phyloP scores from a whole-genome alignment of 1,140 invertebrate genomes.

The Akabosia matsudoensis region DNA sequence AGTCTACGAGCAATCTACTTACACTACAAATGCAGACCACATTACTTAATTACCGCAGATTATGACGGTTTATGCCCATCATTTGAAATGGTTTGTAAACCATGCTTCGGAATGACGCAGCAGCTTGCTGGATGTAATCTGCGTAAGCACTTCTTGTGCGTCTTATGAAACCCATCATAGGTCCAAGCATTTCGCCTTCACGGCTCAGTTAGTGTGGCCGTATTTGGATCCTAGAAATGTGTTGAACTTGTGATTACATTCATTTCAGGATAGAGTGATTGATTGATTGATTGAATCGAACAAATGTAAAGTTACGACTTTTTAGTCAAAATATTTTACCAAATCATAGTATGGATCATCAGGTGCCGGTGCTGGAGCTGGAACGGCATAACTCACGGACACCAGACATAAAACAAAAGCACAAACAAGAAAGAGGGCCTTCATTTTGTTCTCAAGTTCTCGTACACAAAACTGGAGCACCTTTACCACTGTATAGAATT shows the following conservation, averaged over 20 bases:
- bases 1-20: background rate
- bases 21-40: background rate
- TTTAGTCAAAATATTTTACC: background rate
- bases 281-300: too few relatives aligned
- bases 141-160: constrained; percentile 19
- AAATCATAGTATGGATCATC: constrained; percentile 8
- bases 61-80: constrained; percentile 23
- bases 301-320: background rate
- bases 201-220: constrained; percentile 22
- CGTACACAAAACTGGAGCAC: background rate
- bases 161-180: constrained; percentile 26
- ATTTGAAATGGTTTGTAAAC: constrained; percentile 22
- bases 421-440: background rate
- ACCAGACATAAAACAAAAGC: background rate
- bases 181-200: constrained; percentile 19
- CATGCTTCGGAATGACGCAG: constrained; percentile 9
- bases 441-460: too few relatives aligned
- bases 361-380: background rate
- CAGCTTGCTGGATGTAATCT: constrained; percentile 24
- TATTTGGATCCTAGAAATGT: constrained; percentile 33
- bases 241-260: background rate
- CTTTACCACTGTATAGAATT: background rate
- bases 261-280: background rate
- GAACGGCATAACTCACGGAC: background rate
- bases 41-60: constrained; percentile 7